Conservation (phyloP, 2,888 invertebrate species). For the Strigamia maritima region DNA sequence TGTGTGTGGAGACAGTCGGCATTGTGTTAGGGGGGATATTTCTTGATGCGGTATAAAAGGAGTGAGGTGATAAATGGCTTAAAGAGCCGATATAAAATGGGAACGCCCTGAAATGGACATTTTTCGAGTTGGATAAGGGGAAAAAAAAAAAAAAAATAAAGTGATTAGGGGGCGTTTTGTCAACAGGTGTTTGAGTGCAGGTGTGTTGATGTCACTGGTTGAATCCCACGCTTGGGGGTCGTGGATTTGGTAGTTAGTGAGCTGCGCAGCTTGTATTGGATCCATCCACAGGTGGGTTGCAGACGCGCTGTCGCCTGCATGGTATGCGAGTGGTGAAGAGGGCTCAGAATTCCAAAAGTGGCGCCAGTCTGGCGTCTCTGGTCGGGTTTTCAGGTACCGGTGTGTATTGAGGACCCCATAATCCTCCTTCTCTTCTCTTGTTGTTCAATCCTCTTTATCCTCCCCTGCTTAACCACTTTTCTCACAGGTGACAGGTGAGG, state of each 20-base stretch:
- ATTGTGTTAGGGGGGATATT: neutral
- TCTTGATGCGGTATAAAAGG: neutral
- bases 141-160: neutral
- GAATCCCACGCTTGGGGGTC: constrained; percentile 1
- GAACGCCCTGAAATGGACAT: no score
- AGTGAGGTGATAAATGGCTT: neutral
- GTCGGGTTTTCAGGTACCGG: neutral
- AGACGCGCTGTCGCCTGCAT: constrained; percentile 25
- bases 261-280: neutral
- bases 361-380: neutral
- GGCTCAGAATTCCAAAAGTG: neutral
- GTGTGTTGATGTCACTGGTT: constrained; percentile 8
- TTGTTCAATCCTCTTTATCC: neutral
- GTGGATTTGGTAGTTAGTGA: neutral
- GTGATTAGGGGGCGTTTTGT: neutral
- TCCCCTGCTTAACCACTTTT: neutral
- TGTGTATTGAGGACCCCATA: neutral
- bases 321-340: constrained; percentile 1
- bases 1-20: no score
- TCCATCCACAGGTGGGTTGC: constrained; percentile 15
- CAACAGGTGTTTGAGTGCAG: constrained; percentile 19
- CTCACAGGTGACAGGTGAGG: constrained; percentile 9
- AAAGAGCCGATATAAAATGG: no score
- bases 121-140: neutral
- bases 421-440: neutral